Base-by-base conservation (phyloP, 2,113 vertebrate genomes). In the Camelus dromedarius region DNA sequence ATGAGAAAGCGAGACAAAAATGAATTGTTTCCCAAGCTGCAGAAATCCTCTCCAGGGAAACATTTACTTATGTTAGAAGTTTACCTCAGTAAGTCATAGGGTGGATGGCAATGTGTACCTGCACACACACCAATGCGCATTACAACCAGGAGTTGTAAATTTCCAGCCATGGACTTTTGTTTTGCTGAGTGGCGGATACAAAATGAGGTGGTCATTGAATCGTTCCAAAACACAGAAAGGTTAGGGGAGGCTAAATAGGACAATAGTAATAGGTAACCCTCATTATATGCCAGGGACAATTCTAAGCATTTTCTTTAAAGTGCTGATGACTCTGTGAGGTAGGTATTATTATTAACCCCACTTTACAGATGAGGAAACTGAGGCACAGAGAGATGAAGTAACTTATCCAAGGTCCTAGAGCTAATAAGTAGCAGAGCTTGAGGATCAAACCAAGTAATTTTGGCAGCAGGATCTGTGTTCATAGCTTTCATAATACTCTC, bases 221-320 rank as follows among this genome's bases (percentile, higher is more conserved):
- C 50, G 30, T 28, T 64, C 35, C 60, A n/a, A 76, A 54, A 28
- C 32, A 20, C 6, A 26, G 50, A 54, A 83, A 69, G 54, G 14
- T 3, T 18, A 3, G 13, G 30, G n/a, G 8, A 28, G 22, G 6
- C 16, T 35, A n/a, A 60, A 20, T 11, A 22, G 7, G 15, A 70
- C 14, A 42, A 7, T 15, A 79, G 35, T 16, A 28, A 13, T 4
- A 35, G 0, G 35, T 32, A 15, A 81, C 14, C 67, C 0, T 6
- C 0, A 0, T 19, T 42, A 26, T 8, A 6, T 18, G 26, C 38
- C 38, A 4, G 26, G 38, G 3, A 50, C 20, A 28, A 0, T 46
- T 28, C 56, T 73, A 24, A 30, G 28, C 20, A 22, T 69, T 75
- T 20, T 76, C 35, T 46, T 24, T 38, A 24, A 62, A 19, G 38